These are phyloP conservation scores for Xiphorhynchus erythropygius DNA, from an alignment of 2,797 vertebrate species.

Conservation along the genomic window DNA sequence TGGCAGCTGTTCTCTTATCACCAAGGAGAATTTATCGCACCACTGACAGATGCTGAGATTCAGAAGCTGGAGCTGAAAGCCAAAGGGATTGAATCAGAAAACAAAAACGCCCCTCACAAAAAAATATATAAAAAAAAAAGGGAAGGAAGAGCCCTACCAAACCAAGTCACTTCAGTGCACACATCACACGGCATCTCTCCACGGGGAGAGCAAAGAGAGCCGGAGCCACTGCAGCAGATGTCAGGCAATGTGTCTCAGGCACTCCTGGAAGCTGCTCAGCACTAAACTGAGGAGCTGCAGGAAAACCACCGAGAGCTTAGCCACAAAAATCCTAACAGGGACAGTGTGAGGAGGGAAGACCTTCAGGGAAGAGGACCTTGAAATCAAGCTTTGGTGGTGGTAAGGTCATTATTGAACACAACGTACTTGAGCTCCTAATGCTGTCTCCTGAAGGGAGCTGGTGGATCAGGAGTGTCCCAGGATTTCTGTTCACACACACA, in stretches of 20 bases:
- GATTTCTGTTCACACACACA: background rate
- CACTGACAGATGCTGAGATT: slow-evolving; percentile 76
- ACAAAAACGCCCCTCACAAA: background rate
- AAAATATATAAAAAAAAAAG: background rate
- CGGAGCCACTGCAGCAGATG: background rate
- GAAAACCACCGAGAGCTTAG: background rate
- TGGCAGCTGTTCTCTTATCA: slow-evolving; percentile 69
- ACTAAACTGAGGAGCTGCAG: background rate
- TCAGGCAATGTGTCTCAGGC: background rate
- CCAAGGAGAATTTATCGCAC: slow-evolving; percentile 71
- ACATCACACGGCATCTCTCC: background rate
- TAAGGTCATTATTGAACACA: background rate
- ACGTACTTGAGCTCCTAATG: background rate
- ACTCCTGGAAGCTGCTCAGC: background rate
- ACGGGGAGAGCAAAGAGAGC: background rate
- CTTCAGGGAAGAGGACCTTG: background rate
- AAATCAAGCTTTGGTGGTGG: background rate
- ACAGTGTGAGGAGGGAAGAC: background rate
- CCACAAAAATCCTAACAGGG: background rate
- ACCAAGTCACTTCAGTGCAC: slow-evolving; percentile 30
- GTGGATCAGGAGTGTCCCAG: accelerated
- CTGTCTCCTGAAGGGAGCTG: background rate
- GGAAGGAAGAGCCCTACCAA: background rate
- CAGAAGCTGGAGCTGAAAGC: slow-evolving; percentile 69
- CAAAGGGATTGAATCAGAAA: slow-evolving; percentile 68